Evolutionary conservation across 2,888 invertebrate species (phyloP), one percentile per base, ranked within the genome.

Genomic region (Alloplasta piceator): DNA sequence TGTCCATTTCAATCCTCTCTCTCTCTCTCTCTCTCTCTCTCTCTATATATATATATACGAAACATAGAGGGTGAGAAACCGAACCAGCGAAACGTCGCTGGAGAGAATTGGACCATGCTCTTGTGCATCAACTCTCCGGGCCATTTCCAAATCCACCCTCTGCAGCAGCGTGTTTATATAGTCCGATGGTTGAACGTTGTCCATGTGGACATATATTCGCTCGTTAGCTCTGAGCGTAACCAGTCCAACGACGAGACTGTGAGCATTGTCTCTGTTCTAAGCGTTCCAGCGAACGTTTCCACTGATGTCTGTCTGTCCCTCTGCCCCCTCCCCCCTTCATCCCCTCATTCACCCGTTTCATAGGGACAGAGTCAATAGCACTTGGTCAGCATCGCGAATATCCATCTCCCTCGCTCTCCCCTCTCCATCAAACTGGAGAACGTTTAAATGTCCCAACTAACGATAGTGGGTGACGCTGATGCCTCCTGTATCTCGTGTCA

Each of bases 181-280:
- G 38, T 38, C 50, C 26, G 60, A 64, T 61, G 66, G 26, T 48
- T 55, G 60, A 64, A 16, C 64, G 60, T 66, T 72, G 46, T 72
- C 71, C 75, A 38, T 56, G 39, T 43, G 60, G 61, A 70, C 70
- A 43, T 64, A 70, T 58, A 72, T 58, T 58, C 46, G 76, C 67
- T 76, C 76, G 67, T 77, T 68, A 63, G 72, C 43, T 10, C 48
- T 16, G 63, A 80, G 67, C 38, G 68, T 72, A 46, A 46, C 43
- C 60, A n/a, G 43, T 78, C 63, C 43, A 66, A 71, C 52, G 66
- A 36, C 43, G 72, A 67, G 60, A 41, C 36, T 60, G 56, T n/a
- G 10, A 75, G 61, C 52, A 67, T 68, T 75, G 67, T 75, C 43
- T 43, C 36, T 41, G 60, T n/a, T 9, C 60, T 68, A 67, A 66